Conservation (phyloP, 1,140 invertebrate genomes). For the Linepithema humile region DNA sequence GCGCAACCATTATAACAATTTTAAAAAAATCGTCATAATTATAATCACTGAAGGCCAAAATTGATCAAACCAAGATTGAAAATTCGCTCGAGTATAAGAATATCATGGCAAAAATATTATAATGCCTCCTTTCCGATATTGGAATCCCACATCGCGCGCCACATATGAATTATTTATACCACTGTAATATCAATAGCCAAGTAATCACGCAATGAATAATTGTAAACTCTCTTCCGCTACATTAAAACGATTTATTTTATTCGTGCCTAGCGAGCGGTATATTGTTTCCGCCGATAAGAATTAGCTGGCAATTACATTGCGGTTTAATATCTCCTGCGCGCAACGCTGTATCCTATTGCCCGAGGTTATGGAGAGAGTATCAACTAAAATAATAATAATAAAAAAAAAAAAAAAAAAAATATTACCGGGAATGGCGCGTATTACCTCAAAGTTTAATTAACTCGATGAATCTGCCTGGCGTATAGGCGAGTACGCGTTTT, state of each 20-base stretch:
- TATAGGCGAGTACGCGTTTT: constrained; percentile 37
- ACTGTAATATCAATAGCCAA: not conserved
- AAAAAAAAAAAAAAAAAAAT: constrained; percentile 21
- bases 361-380: constrained; percentile 11
- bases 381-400: constrained; percentile 27
- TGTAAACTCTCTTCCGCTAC: not conserved
- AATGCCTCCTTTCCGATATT: not conserved
- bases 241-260: constrained; percentile 24
- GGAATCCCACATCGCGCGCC: not conserved
- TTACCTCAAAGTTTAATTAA: constrained; percentile 74
- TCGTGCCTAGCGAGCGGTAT: not conserved
- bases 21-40: not conserved
- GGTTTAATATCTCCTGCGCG: constrained; percentile 27
- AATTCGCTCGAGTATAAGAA: not conserved
- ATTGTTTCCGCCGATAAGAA: constrained; percentile 44
- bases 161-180: not conserved
- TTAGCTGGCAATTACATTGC: constrained; percentile 52
- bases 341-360: constrained; percentile 9
- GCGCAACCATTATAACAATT: not conserved
- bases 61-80: not conserved
- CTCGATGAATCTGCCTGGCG: constrained; percentile 61
- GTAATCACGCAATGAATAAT: constrained; percentile 13
- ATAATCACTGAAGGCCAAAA: not conserved
- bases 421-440: constrained; percentile 51
- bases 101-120: not conserved